These are phyloP conservation scores for Crenuchus spilurus DNA, from an alignment of 2,797 vertebrate genomes.

Conservation along the genomic window DNA sequence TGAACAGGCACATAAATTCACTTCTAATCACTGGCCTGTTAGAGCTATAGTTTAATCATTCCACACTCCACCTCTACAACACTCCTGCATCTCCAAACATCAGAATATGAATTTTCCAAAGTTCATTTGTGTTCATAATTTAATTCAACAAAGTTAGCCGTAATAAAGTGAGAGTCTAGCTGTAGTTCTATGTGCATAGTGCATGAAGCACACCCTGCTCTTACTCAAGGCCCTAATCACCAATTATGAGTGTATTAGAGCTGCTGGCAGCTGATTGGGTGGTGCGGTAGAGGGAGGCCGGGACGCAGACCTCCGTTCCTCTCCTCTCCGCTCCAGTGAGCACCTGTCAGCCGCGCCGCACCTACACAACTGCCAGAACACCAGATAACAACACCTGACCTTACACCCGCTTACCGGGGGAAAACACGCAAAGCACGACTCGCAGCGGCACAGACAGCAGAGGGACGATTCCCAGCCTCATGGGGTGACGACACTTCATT, in stretches of 20 bases:
- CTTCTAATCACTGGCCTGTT: no score
- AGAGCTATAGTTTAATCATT: no score
- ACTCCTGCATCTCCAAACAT: no score
- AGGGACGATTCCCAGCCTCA: conserved; percentile 84
- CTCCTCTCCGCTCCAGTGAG: conserved; percentile 63
- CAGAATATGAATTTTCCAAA: no score
- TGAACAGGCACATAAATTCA: not conserved
- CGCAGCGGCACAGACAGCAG: conserved; percentile 67
- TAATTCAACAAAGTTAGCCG: no score
- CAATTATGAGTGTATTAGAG: conserved; percentile 97
- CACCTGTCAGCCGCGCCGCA: conserved; percentile 71
- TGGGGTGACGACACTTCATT: conserved; percentile 85
- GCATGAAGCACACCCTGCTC: conserved; percentile 85
- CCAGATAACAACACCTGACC: conserved; percentile 88
- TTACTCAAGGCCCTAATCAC: conserved; percentile 89
- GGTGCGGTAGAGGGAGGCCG: conserved; percentile 75
- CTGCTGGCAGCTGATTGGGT: conserved; percentile 91
- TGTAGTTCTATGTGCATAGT: conserved; percentile 44
- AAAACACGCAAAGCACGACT: conserved; percentile 60
- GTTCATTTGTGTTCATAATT: no score
- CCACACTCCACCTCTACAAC: no score
- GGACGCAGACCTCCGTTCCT: conserved; percentile 84
- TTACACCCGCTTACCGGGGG: conserved; percentile 85
- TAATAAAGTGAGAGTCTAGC: not conserved
- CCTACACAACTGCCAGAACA: conserved; percentile 67